Base-by-base conservation (phyloP, 2,888 invertebrate genomes). In the Poecilobothrus nobilitatus region DNA sequence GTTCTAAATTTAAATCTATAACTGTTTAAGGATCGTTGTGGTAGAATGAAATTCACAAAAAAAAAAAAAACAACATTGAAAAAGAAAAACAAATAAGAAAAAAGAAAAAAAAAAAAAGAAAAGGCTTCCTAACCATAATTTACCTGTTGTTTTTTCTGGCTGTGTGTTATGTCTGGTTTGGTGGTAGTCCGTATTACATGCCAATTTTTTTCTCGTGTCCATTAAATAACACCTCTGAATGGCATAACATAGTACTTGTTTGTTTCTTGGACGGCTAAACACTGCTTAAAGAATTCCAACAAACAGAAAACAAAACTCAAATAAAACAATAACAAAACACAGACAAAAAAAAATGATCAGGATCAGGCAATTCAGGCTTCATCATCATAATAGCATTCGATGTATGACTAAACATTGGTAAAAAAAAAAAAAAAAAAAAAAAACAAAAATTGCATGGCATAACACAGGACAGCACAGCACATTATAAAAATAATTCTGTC, bases 41-140 rank as follows among this genome's bases (percentile, higher is more conserved):
- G n/a, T 44, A 44, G 53, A 53, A 18, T 53, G 2, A 53, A 18
- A n/a, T 18, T n/a, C n/a, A n/a, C 10, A 37, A 37, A 37, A 18
- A 10, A 8, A 10, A 37, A 5, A 37, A 37, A 37, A 37, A 37
- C 37, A 37, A 37, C 8, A 37, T 10, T 37, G 18, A 53, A 53
- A 18, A 53, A 53, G 18, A 53, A 44, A 6, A 44, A 44, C 44
- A 37, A 37, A 37, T 8, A 6, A 6, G 6, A 8, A 41, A 41
- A 41, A 41, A 41, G 41, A 41, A 15, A 41, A 41, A 41, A 41
- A 27, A 27, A 41, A 12, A 15, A 41, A 53, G 6, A 53, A 53
- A 53, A 53, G 53, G 53, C 53, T 53, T 53, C 53, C 53, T 53
- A 53, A 53, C 53, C 53, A 53, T 53, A 53, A 53, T 53, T 53